Base-by-base conservation (phyloP, 2,888 invertebrate species). In the Coleophora deauratella region DNA sequence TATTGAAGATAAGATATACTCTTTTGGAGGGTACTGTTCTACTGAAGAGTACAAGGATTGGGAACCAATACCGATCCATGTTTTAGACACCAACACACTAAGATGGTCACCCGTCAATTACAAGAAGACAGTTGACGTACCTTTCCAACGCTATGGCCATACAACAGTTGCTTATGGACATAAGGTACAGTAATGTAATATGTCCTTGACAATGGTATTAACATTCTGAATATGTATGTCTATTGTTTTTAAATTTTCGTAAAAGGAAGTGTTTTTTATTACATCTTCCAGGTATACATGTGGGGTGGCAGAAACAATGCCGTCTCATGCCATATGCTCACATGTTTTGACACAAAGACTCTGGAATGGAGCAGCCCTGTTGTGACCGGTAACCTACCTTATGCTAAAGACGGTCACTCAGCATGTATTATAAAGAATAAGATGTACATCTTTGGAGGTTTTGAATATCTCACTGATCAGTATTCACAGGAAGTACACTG, bases 261-360 rank as follows among this genome's bases (percentile, higher is more conserved):
- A 8, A 28, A 28, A 6, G 7, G 7, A 28, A n/a, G n/a, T 9
- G 33, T 33, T 2, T 7, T 33, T 9, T 9, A 2, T 9, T 33
- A n/a, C n/a, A n/a, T n/a, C n/a, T n/a, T 69, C 31, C 56, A 86
- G 86, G 91, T 94, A 10, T 95, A 93, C 62, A 89, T 98, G 58
- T 98, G 96, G 96, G 97, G 98, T 38, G 97, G 97, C 2, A 87
- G 97, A 49, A 97, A 97, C 70, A 96, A 97, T 70, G 89, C 72
- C 27, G 89, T 90, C 27, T 91, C 95, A 6, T 96, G 95, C 74
- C 92, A 93, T 58, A 89, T 88, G 15, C 84, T 98, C 0, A 95
- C 91, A 62, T 91, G 93, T 59, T 97, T 94, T 66, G 91, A 97
- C 72, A 91, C 93, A 9, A 88, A 87, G 54, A 90, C 85, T 41